Evolutionary conservation across 2,888 invertebrate species (phyloP).

Genomic region (Lepidochrysops patricia): DNA sequence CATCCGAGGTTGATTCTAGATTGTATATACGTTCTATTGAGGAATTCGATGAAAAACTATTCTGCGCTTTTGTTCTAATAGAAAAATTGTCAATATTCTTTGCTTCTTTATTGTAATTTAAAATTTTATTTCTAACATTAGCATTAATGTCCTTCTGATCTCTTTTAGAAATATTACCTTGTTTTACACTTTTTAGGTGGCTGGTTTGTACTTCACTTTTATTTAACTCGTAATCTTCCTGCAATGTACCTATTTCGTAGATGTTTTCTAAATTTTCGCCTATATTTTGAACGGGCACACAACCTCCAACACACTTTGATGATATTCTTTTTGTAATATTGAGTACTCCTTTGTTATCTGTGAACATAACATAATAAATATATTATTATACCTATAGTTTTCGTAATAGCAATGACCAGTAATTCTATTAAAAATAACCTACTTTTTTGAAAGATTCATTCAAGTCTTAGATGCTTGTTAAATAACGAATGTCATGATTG

Average conservation of each 20-base stretch:
- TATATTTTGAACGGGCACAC: conserved; percentile 30
- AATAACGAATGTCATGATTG: not conserved
- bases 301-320: conserved; percentile 48
- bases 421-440: not conserved
- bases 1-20: conserved; percentile 44
- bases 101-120: not conserved
- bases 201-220: not conserved
- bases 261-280: conserved; percentile 18
- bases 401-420: not conserved
- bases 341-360: conserved; percentile 11
- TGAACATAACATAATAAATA: not conserved
- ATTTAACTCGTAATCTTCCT: not conserved
- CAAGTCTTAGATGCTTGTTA: no score
- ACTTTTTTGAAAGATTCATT: not conserved
- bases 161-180: not conserved
- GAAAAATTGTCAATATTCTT: conserved; percentile 18
- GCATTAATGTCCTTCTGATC: conserved; percentile 24
- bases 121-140: not conserved
- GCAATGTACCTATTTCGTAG: not conserved
- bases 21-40: conserved; percentile 51
- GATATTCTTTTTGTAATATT: conserved; percentile 40
- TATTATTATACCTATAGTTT: no score
- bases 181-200: not conserved
- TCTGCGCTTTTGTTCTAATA: conserved; percentile 24
- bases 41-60: conserved; percentile 46